A percentile compares a stretch with the other conserved stretches of the same genome.
phyloP scores from a whole-genome alignment of 2,888 invertebrate genomes.

The Therioaphis trifolii region DNA sequence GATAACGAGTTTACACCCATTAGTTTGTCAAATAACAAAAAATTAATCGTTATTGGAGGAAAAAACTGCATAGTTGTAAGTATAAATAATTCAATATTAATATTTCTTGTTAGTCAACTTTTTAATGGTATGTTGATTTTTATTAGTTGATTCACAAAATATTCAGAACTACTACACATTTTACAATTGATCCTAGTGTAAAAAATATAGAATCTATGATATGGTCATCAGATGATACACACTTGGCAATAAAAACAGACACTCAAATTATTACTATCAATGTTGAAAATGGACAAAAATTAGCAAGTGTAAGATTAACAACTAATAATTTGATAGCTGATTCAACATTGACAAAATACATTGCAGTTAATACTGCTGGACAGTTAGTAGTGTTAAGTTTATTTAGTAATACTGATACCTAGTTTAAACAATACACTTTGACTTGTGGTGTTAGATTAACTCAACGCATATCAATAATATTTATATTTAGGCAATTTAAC shows the following conservation, averaged over 20 bases:
- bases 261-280: conserved; percentile 44
- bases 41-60: conserved; percentile 43
- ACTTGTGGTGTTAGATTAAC: too few species aligned
- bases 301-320: conserved; percentile 45
- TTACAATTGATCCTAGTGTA: conserved; percentile 8
- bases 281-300: conserved; percentile 20
- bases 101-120: background rate
- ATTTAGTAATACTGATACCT: background rate
- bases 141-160: conserved; percentile 37
- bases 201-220: conserved; percentile 46
- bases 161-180: background rate
- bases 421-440: too few species aligned
- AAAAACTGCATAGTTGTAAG: conserved; percentile 46
- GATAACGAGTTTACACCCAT: too few species aligned
- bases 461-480: too few species aligned
- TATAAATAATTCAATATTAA: conserved; percentile 8
- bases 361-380: too few species aligned
- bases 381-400: too few species aligned
- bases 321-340: conserved; percentile 28
- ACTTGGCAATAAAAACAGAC: conserved; percentile 35
- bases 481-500: too few species aligned
- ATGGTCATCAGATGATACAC: conserved; percentile 41
- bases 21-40: too few species aligned
- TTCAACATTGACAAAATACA: too few species aligned
- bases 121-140: conserved; percentile 12